These are phyloP conservation scores for Neocloeon triangulifer DNA, from an alignment of 1,140 invertebrate species.

Conservation along the genomic window DNA sequence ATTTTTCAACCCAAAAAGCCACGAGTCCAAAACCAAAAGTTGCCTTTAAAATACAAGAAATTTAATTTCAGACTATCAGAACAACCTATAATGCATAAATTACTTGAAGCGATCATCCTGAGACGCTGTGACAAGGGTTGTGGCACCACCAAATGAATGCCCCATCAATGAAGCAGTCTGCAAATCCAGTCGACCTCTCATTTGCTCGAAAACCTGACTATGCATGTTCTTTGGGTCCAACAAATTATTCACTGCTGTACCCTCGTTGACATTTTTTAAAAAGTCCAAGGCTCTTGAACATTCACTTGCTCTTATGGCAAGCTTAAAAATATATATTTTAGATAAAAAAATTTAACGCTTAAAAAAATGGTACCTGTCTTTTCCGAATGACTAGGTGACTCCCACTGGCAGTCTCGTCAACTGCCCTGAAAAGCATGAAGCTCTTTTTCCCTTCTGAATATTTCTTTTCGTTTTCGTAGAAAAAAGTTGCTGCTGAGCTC, in stretches of 20 bases:
- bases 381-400: conserved; percentile 16
- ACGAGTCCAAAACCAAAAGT: too few species aligned
- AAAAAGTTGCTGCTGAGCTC: conserved; percentile 28
- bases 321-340: conserved; percentile 11
- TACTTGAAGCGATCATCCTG: conserved; percentile 29
- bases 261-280: conserved; percentile 26
- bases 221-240: conserved; percentile 20
- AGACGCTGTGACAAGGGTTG: conserved; percentile 27
- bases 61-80: too few species aligned
- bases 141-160: conserved; percentile 44
- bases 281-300: conserved; percentile 26
- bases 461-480: conserved; percentile 16
- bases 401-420: conserved; percentile 14
- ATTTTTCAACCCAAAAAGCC: too few species aligned
- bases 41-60: conserved; percentile 3
- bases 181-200: conserved; percentile 29
- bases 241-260: conserved; percentile 25
- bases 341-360: conserved; percentile 5
- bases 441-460: conserved; percentile 14
- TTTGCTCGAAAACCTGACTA: conserved; percentile 10
- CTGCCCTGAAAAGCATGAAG: conserved; percentile 13
- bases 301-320: conserved; percentile 26
- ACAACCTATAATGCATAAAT: conserved; percentile 9
- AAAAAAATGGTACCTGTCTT: conserved; percentile 13
- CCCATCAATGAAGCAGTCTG: conserved; percentile 27